A percentile compares a stretch with the other conserved stretches of the same genome.
Conservation (phyloP, 2,113 vertebrate species). For the Ellobius talpinus region DNA sequence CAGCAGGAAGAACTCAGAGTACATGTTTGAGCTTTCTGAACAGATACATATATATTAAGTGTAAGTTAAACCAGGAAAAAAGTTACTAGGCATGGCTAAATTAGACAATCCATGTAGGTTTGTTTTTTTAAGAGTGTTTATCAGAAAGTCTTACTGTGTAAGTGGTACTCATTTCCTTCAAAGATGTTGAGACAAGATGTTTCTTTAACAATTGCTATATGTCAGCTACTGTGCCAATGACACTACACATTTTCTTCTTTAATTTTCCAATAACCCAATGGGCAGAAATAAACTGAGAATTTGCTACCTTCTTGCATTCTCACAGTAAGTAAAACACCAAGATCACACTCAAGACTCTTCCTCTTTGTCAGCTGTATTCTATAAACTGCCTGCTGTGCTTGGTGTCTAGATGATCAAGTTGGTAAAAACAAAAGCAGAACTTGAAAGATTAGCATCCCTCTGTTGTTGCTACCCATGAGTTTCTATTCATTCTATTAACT, state of each 20-base stretch:
- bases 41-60: not conserved
- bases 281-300: not conserved
- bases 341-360: too few relatives aligned
- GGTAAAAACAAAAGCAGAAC: not conserved
- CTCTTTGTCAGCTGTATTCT: not conserved
- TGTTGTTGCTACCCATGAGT: not conserved
- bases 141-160: not conserved
- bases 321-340: not conserved
- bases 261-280: not conserved
- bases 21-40: conserved; percentile 60
- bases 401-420: not conserved
- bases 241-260: not conserved
- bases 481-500: not conserved
- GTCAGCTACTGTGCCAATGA: not conserved
- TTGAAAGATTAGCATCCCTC: not conserved
- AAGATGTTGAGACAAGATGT: not conserved
- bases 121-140: not conserved
- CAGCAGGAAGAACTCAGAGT: conserved; percentile 8
- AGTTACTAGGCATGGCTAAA: not conserved
- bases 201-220: conserved; percentile 7
- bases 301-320: not conserved
- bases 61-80: conserved; percentile 33
- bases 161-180: not conserved
- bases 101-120: not conserved
- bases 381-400: not conserved